phyloP scores from a whole-genome alignment of 2,888 invertebrate genomes.

The Elaeidobius kamerunicus region DNA sequence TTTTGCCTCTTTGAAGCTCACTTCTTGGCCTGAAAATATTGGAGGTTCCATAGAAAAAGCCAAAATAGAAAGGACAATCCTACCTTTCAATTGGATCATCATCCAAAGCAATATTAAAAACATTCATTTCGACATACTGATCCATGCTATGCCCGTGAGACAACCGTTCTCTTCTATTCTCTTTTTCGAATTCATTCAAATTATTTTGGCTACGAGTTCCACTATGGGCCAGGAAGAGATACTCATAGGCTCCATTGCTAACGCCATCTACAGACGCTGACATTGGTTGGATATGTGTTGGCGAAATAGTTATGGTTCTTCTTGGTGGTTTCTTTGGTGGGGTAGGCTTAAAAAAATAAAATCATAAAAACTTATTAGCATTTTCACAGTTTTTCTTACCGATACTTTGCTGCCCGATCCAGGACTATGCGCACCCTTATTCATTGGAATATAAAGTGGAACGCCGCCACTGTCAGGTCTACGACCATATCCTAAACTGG shows the following conservation, averaged over 20 bases:
- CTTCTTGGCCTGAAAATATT: conserved; percentile 36
- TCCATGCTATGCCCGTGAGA: conserved; percentile 72
- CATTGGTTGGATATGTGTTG: conserved; percentile 68
- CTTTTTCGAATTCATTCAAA: conserved; percentile 61
- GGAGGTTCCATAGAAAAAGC: not conserved
- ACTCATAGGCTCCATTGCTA: conserved; percentile 63
- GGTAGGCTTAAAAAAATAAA: conserved; percentile 58
- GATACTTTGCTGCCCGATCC: conserved; percentile 60
- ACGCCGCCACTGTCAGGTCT: conserved; percentile 51
- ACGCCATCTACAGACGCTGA: conserved; percentile 56
- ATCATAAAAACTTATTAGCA: no score
- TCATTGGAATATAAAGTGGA: conserved; percentile 60
- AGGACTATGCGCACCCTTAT: conserved; percentile 55
- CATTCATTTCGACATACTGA: conserved; percentile 74
- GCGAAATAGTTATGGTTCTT: conserved; percentile 80
- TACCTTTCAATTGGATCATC: conserved; percentile 28
- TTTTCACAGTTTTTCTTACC: conserved; percentile 51
- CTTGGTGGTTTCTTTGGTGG: conserved; percentile 89
- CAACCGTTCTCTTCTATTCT: conserved; percentile 52
- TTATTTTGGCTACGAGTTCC: conserved; percentile 70
- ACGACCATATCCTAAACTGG: conserved; percentile 56
- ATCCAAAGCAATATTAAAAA: conserved; percentile 41
- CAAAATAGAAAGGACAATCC: conserved; percentile 26
- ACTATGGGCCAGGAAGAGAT: conserved; percentile 61
- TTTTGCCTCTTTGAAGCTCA: conserved; percentile 49